These are phyloP conservation scores for Lepus europaeus DNA, from an alignment of 2,113 vertebrate species.

Conservation along the genomic window DNA sequence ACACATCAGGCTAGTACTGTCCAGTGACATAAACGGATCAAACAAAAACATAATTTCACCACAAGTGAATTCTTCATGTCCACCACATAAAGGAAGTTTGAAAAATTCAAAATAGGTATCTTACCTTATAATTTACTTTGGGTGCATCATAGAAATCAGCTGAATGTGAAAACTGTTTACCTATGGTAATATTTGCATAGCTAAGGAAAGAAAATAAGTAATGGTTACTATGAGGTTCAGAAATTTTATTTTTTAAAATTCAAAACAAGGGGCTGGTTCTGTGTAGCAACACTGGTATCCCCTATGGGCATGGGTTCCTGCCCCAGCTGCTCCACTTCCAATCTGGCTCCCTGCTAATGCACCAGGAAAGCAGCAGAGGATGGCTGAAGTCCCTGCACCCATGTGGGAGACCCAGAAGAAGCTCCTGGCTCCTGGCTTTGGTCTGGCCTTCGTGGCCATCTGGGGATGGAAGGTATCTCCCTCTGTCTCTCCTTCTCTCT, in stretches of 20 bases:
- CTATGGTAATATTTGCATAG: conserved; percentile 92
- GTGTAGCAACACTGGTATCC: no score
- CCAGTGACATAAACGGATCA: conserved; percentile 11
- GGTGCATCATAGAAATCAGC: conserved; percentile 88
- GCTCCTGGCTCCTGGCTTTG: no score
- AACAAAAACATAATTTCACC: conserved; percentile 29
- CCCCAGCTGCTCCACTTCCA: no score
- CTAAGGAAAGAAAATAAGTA: conserved; percentile 83
- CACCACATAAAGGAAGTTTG: conserved; percentile 13
- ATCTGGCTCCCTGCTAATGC: no score
- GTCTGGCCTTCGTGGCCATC: no score
- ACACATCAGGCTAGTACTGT: neutral
- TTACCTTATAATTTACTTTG: conserved; percentile 89
- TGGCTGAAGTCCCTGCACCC: no score
- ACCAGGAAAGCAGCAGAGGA: no score
- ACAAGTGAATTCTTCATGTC: conserved; percentile 1
- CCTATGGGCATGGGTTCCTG: no score
- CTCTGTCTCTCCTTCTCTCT: no score
- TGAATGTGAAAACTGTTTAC: conserved; percentile 86
- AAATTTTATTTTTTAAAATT: neutral
- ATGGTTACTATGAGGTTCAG: conserved; percentile 49
- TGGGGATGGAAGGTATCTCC: no score
- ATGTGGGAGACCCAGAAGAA: no score
- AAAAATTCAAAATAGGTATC: conserved; percentile 47
- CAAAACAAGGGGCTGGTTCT: neutral